Base-by-base conservation (phyloP, 2,797 vertebrate genomes). In the Columba guinea region DNA sequence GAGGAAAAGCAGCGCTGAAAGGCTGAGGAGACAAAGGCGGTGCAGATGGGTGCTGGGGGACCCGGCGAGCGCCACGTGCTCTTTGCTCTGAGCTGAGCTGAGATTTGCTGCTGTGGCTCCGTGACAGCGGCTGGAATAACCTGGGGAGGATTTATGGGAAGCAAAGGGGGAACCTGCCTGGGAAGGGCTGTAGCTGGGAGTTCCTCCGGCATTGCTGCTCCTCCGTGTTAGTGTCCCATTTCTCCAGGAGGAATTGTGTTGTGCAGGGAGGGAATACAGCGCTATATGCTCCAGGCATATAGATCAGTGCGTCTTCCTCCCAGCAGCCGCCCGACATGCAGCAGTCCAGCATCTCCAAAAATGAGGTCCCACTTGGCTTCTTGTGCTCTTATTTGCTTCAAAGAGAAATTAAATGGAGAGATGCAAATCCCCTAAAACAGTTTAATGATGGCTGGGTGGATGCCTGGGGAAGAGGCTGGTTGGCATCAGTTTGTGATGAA, bases 11-110 rank as follows among this genome's bases (percentile, higher is more conserved):
- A 64, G 22, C 1, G 55, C 91, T 83, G 53, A 4, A 17, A 95
- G 92, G 90, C 96, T 90, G 94, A 78, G 77, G 46, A 96, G 89
- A 96, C 95, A 96, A 95, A 96, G 89, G 94, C 80, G 10, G 53
- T 0, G 92, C 94, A 52, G 96, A 87, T 93, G 96, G 96, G 94
- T 87, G 94, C 94, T 85, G 94, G 71, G 94, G 96, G 91, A 94
- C 86, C 90, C 46, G 2, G 63, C 48, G 41, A 8, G 95, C 8
- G 10, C 95, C 85, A 82, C 85, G 86, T 91, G 93, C 59, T 44
- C 76, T 4, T 59, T 5, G 92, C 90, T 87, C 12, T 7, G 41
- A 51, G 91, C 90, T 76, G 2, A 49, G 65, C 93, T 82, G 77
- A 70, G 93, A 81, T 95, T 87, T 84, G 93, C 91, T 63, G 89